Evolutionary conservation across 2,797 vertebrate species (phyloP).

Genomic region (Corythornis leucogaster): DNA sequence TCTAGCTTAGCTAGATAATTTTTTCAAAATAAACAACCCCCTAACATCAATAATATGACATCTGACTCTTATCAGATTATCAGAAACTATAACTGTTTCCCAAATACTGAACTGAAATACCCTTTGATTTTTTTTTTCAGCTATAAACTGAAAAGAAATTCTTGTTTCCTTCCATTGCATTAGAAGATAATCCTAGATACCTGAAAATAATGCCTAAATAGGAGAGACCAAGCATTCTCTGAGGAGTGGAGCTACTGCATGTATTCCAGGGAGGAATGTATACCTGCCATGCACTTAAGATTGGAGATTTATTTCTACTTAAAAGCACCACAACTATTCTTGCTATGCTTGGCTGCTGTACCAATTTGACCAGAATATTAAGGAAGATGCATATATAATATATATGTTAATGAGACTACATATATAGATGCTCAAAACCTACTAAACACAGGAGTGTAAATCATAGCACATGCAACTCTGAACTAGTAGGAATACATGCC

Average conservation of each 20-base stretch:
- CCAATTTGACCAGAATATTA: not conserved
- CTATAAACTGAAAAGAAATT: not conserved
- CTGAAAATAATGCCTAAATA: not conserved
- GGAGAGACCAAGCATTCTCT: not conserved
- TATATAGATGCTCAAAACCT: not conserved
- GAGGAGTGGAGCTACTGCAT: not conserved
- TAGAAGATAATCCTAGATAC: not conserved
- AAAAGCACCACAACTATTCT: not conserved
- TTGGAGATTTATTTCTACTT: not conserved
- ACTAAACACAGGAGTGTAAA: not conserved
- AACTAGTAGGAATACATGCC: not conserved
- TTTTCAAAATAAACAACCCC: not conserved
- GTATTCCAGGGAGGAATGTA: not conserved
- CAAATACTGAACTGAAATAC: not conserved
- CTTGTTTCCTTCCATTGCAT: not conserved
- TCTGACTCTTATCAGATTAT: too few relatives aligned
- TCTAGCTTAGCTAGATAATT: not conserved
- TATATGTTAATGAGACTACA: not conserved
- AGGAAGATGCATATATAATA: not conserved
- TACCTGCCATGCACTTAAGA: fast-evolving
- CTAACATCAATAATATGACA: not conserved
- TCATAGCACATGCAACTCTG: not conserved
- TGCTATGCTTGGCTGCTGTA: not conserved
- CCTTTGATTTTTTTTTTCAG: not conserved
- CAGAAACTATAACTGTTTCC: not conserved